Base-by-base conservation (phyloP, 2,797 vertebrate species). In the Alauda arvensis region DNA sequence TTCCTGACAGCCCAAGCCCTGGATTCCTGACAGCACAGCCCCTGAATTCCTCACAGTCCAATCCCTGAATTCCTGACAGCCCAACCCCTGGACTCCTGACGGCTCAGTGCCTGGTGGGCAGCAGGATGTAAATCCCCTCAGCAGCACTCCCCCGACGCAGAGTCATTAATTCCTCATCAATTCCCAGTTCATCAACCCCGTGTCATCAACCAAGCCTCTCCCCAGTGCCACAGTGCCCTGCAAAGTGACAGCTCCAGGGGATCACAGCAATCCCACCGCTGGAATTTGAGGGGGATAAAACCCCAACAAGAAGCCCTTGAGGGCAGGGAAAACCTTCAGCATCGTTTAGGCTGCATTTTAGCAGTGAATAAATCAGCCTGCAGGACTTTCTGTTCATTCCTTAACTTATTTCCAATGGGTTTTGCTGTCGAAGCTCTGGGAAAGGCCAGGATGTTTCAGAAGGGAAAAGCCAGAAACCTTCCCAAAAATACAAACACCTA, bases 101-200 rank as follows among this genome's bases (percentile, higher is more conserved):
- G 65, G 19, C 55, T 26, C 39, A 31, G 77, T 14, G 29, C 72
- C 68, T 37, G 12, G 7, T 37, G 77, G 61, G 4, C 37, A 74
- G 75, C 49, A 57, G 45, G 46, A 20, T 19, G 31, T 4, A 18
- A 67, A 77, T 62, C 40, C 77, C 63, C 71, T n/a, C 2, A n/a
- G 69, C 85, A 65, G 59, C 6, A 65, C 40, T 48, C 14, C 46
- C 62, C 29, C 0, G 2, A 7, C 85, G 63, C 26, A 9, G 29
- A 2, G 21, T 52, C 77, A 66, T 87, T 87, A 87, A 93, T 57
- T 79, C 74, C 71, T 53, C 33, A 89, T 70, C 91, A 69, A 79
- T 88, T 53, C 85, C 21, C 53, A 46, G 15, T n/a, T 72, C 83
- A 77, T 89, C 75, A 67, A 6, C 63, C 52, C 77, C 14, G 28